phyloP scores from a whole-genome alignment of 2,113 vertebrate genomes.

The Saccopteryx bilineata region DNA sequence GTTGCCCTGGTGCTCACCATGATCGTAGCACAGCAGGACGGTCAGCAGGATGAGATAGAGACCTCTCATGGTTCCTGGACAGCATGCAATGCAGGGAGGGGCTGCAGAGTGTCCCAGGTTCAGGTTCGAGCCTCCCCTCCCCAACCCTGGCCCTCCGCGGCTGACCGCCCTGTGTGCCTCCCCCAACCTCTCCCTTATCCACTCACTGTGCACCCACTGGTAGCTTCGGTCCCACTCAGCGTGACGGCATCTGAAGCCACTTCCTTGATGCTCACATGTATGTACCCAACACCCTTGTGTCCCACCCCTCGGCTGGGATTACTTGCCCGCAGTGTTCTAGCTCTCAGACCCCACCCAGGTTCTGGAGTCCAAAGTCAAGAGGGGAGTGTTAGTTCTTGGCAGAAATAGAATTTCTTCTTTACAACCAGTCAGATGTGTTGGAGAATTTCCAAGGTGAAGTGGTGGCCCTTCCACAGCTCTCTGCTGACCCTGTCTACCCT shows the following conservation, averaged over 20 bases:
- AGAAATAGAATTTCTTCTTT: no score
- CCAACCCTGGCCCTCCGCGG: neutral
- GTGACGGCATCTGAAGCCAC: accelerated
- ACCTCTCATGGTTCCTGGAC: neutral
- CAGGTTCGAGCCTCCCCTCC: neutral
- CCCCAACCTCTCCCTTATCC: accelerated
- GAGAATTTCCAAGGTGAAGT: no score
- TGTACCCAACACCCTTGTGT: neutral
- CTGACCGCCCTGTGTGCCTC: neutral
- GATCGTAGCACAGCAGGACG: neutral
- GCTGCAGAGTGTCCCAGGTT: neutral
- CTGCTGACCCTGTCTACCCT: no score
- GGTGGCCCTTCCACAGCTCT: no score
- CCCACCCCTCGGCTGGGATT: no score
- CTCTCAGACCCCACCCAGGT: no score
- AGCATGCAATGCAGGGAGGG: neutral
- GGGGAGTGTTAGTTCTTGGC: no score
- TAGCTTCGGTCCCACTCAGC: neutral
- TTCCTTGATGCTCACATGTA: accelerated
- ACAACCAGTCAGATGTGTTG: no score
- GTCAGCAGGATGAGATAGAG: neutral
- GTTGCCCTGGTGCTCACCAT: neutral
- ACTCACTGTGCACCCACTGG: neutral
- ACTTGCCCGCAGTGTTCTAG: no score
- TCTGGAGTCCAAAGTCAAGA: no score